These are phyloP conservation scores for Anarsia innoxiella DNA, from an alignment of 2,888 invertebrate genomes.

Conservation along the genomic window DNA sequence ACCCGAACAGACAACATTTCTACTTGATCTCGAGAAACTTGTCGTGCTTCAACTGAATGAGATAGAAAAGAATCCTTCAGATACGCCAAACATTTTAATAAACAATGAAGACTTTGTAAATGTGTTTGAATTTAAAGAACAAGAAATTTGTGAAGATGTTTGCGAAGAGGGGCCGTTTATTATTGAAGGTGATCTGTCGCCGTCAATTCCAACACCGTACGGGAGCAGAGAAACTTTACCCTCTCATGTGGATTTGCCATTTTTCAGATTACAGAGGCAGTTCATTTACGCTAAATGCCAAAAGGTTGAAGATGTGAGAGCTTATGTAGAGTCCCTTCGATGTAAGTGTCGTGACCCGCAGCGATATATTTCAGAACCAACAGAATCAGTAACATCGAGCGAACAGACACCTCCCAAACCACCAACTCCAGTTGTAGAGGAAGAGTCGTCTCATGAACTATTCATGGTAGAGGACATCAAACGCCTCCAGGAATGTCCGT, in stretches of 20 bases:
- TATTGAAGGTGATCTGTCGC: constrained; percentile 44
- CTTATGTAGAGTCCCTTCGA: constrained; percentile 38
- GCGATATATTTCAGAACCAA: background rate
- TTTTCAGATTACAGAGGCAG: constrained; percentile 44
- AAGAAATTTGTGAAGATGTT: constrained; percentile 16
- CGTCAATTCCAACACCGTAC: constrained; percentile 34
- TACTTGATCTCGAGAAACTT: constrained; percentile 60
- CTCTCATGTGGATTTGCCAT: constrained; percentile 46
- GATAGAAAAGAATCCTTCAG: constrained; percentile 42
- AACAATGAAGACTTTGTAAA: constrained; percentile 33
- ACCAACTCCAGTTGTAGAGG: background rate
- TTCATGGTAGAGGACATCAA: constrained; percentile 39
- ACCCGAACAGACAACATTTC: constrained; percentile 59
- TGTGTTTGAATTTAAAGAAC: constrained; percentile 37
- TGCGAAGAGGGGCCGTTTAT: constrained; percentile 50
- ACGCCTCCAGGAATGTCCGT: constrained; percentile 39
- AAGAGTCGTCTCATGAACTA: constrained; percentile 43
- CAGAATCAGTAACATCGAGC: background rate
- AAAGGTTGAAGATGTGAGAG: constrained; percentile 48
- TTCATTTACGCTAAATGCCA: constrained; percentile 61
- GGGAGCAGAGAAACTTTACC: constrained; percentile 56
- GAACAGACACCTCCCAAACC: background rate
- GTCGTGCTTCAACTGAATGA: constrained; percentile 60
- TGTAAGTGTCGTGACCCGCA: constrained; percentile 36
- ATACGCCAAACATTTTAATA: constrained; percentile 35